Percentiles rank a stretch among this genome's conserved stretches.
These are phyloP conservation scores for Oreochromis aureus DNA, from an alignment of 2,113 vertebrate species.

Conservation along the genomic window DNA sequence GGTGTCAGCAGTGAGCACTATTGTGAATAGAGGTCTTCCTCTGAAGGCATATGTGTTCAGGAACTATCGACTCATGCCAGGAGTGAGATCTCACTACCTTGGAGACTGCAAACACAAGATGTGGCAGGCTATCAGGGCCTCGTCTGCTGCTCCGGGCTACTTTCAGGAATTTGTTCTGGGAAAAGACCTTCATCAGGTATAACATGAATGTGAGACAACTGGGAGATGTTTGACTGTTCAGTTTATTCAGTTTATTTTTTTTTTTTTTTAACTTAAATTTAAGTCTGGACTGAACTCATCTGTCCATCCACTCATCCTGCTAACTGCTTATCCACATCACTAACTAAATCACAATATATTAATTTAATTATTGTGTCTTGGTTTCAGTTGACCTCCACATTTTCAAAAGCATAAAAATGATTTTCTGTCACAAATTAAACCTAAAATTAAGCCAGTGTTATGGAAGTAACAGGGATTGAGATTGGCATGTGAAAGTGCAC, in stretches of 20 bases:
- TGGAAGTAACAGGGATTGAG: not conserved
- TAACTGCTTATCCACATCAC: not conserved
- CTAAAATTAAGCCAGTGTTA: not conserved
- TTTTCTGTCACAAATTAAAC: not conserved
- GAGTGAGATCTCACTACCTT: slow-evolving; percentile 88
- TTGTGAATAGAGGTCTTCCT: slow-evolving; percentile 89
- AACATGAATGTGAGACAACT: not conserved
- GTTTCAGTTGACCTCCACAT: not conserved
- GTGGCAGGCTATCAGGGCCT: slow-evolving; percentile 94
- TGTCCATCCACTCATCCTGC: not conserved
- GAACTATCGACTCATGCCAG: slow-evolving; percentile 92
- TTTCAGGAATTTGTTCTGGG: slow-evolving; percentile 91
- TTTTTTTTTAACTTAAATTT: not conserved
- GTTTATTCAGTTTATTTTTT: not conserved
- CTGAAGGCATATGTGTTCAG: slow-evolving; percentile 92
- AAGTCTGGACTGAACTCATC: not conserved
- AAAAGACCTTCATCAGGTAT: slow-evolving; percentile 92
- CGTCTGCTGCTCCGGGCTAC: slow-evolving; percentile 95
- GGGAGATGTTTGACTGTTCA: not conserved
- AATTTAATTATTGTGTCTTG: not conserved
- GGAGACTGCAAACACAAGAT: slow-evolving; percentile 92
- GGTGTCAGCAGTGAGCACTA: slow-evolving; percentile 93
- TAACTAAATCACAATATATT: not conserved
- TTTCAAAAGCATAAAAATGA: not conserved
- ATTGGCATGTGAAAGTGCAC: not conserved